Evolutionary conservation across 2,797 vertebrate species (phyloP), one percentile per base, ranked within the genome.

Genomic region (Vireo griseus): DNA sequence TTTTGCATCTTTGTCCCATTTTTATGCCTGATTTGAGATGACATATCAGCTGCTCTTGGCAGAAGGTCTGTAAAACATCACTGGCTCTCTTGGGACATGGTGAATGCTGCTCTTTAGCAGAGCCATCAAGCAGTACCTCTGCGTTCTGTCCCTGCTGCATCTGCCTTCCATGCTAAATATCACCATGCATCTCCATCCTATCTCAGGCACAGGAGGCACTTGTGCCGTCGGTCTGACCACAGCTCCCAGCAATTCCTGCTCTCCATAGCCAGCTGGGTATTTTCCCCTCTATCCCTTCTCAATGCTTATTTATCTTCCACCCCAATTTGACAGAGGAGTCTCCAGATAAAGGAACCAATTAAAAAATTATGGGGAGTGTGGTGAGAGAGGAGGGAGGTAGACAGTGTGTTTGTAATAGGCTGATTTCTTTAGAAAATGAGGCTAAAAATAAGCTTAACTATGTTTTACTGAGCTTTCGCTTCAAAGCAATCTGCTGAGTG

Each of bases 371-470:
- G 25, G 71, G 52, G 63, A 44, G 31, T 48, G 39, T 91, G 33
- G 29, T 3, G 17, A 71, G 45, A 31, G 35, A 37, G 39, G 18
- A 61, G 80, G 69, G 52, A 80, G 76, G 26, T 79, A 61, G 92
- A 54, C 57, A 29, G 21, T 9, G 11, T 77, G 52, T 63, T 78
- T 2, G 0, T 22, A 47, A 86, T 66, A 86, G 35, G 47, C 50
- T 54, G 73, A 37, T 92, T 86, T 90, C 72, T 80, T 90, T 81
- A 83, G 79, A 82, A 95, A 93, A 88, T 35, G 11, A 75, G 58
- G 54, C 88, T 96, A 96, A 96, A 95, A 95, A 90, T 83, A 90
- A 89, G 57, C 88, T 82, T 82, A 59, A 42, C 85, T 63, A 52
- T 82, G 50, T 90, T 96, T 91, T 83, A 74, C 82, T 57, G 44